phyloP scores from a whole-genome alignment of 2,113 vertebrate genomes.

The Rhea pennata region DNA sequence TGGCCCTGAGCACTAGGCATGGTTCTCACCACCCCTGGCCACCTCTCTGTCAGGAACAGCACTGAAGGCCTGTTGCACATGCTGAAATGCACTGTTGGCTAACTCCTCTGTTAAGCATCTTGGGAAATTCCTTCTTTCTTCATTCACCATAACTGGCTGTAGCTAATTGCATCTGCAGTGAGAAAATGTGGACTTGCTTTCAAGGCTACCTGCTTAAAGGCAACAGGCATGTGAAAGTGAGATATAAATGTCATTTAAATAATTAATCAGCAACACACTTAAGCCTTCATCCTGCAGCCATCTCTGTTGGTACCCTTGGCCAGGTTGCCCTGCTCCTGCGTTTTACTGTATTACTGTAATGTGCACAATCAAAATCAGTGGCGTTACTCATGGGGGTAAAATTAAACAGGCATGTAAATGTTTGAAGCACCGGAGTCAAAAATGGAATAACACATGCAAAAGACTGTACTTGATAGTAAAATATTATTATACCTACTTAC shows the following conservation, averaged over 20 bases:
- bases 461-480: neutral
- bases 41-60: neutral
- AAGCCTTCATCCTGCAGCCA: neutral
- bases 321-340: neutral
- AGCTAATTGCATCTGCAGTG: no score
- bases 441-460: neutral
- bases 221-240: accelerated
- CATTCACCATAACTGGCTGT: neutral
- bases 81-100: no score
- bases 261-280: no score
- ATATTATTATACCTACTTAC: neutral
- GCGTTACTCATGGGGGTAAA: accelerated
- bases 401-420: neutral
- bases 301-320: neutral
- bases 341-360: neutral
- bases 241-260: accelerated
- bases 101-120: neutral
- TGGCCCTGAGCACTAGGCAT: no score
- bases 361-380: accelerated
- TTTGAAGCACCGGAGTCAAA: neutral
- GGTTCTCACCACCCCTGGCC: no score
- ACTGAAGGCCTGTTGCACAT: accelerated
- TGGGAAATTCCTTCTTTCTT: neutral
- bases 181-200: accelerated
- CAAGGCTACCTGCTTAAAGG: neutral